phyloP scores from a whole-genome alignment of 2,888 invertebrate genomes.

The Cryptus armator region DNA sequence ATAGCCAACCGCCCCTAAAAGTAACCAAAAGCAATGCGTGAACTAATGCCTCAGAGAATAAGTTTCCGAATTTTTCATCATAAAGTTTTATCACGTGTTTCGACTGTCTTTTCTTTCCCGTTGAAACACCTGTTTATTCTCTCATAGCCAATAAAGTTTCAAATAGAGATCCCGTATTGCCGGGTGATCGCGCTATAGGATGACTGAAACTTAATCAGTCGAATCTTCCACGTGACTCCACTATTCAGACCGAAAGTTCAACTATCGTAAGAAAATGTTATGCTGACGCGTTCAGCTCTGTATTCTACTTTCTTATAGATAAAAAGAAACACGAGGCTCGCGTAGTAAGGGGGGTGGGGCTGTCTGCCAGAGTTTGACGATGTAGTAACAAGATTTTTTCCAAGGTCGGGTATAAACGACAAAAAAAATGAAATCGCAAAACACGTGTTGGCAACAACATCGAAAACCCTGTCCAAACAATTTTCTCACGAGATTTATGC shows the following conservation, averaged over 20 bases:
- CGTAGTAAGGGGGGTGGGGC: too few relatives aligned
- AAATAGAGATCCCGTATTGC: background rate
- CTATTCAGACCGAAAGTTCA: background rate
- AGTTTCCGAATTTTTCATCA: background rate
- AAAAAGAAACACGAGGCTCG: background rate
- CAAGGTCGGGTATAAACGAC: background rate
- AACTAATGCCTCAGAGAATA: background rate
- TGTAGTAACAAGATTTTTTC: background rate
- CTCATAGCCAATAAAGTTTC: background rate
- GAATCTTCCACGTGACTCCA: background rate
- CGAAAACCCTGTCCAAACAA: slow-evolving; percentile 11
- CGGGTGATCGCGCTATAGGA: background rate
- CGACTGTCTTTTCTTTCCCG: background rate
- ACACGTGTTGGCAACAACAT: background rate
- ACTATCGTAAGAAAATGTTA: background rate
- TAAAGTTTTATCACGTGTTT: background rate
- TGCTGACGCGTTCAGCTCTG: background rate
- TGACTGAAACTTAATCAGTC: background rate
- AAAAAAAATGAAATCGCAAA: background rate
- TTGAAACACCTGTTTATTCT: background rate
- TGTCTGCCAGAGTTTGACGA: background rate
- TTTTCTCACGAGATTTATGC: slow-evolving; percentile 50
- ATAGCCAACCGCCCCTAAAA: too few relatives aligned
- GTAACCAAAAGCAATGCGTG: too few relatives aligned
- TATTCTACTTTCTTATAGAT: background rate